Evolutionary conservation across 2,888 invertebrate genomes (phyloP), one percentile per base, ranked within the genome.

Genomic region (Prosapia bicincta): DNA sequence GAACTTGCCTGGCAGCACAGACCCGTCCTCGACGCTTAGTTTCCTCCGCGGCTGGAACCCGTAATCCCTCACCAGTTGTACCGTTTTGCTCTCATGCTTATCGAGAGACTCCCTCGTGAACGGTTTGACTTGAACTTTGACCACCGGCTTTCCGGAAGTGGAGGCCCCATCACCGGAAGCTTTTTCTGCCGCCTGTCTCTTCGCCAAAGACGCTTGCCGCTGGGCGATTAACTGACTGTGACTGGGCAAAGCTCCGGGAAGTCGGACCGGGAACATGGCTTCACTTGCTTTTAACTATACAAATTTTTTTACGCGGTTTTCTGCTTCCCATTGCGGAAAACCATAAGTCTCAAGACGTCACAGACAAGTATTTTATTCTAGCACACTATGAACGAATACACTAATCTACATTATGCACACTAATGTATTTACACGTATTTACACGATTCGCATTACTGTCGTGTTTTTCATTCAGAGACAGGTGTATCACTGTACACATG

Each of bases 1-100:
- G 85, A 91, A 96, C 86, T 95, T 95, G 83, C 92, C 88, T 79
- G 96, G 96, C 83, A 97, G 88, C 72, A 93, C 89, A 80, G 94
- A 93, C 72, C 97, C 97, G 85, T 97, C 97, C 84, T 93, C 94
- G 78, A 97, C 94, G 83, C 93, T 93, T 82, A 95, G 92, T 84
- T 95, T 92, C 81, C 93, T 89, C 79, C 94, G 90, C 78, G 95
- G 95, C 87, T 95, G 94, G 86, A 95, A 96, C 73, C 95, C 95
- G 86, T 95, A 96, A 85, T 95, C 95, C 80, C 94, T 90, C 83
- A 95, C 94, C 82, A 95, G 88, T 85, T 95, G 94, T 79, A 94
- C 92, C 80, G 94, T 94, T 82, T 93, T 91, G 83, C 90, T 91
- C 84, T 95, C 94, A 78, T 94, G 90, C 81, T 94, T 90, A 81